Conservation (phyloP, 2,797 vertebrate species). For the Coreius guichenoti region DNA sequence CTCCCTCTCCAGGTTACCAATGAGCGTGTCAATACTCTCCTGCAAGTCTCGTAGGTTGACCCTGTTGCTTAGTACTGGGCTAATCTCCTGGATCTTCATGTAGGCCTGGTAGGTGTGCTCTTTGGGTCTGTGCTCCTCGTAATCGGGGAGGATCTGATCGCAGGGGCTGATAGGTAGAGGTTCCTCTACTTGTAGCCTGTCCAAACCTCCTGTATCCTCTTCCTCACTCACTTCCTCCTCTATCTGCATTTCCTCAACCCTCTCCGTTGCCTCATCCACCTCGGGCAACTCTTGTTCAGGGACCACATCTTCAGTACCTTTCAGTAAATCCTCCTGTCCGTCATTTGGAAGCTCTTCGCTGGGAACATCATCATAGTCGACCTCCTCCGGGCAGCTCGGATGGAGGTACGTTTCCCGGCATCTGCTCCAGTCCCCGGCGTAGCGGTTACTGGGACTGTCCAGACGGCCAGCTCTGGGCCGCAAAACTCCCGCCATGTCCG, state of each 20-base stretch:
- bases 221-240: constrained; percentile 37
- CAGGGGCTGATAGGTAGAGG: constrained; percentile 56
- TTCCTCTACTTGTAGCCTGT: constrained; percentile 59
- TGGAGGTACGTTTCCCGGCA: constrained; percentile 88
- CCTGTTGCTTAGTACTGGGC: constrained; percentile 82
- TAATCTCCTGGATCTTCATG: constrained; percentile 89
- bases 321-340: constrained; percentile 11
- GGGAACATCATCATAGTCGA: constrained; percentile 89
- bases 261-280: constrained; percentile 47
- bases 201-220: constrained; percentile 20
- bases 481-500: constrained; percentile 82
- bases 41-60: constrained; percentile 96
- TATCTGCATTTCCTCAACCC: constrained; percentile 48
- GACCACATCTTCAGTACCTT: background rate
- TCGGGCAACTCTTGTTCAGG: constrained; percentile 2
- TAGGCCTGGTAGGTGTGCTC: constrained; percentile 87
- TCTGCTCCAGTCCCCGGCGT: constrained; percentile 95
- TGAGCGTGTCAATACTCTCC: constrained; percentile 95
- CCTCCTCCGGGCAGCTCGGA: constrained; percentile 75
- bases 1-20: constrained; percentile 96
- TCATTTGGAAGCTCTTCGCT: constrained; percentile 77
- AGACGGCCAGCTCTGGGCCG: constrained; percentile 85
- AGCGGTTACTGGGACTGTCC: constrained; percentile 97
- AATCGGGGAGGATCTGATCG: constrained; percentile 62
- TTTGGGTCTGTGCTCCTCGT: constrained; percentile 66